Conservation (phyloP, 2,797 vertebrate genomes). For the Columba guinea region DNA sequence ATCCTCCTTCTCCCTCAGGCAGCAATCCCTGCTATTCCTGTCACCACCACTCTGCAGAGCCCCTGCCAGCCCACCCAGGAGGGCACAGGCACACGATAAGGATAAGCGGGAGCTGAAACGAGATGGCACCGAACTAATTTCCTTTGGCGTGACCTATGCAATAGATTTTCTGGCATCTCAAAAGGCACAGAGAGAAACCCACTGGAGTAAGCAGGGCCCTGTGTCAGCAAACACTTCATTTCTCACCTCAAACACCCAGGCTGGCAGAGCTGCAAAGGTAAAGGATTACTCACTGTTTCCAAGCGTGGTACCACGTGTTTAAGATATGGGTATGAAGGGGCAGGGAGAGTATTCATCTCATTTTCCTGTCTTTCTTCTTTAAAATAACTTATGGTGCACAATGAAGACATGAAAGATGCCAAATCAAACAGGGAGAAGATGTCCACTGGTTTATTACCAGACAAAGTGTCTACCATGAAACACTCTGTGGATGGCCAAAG, state of each 20-base stretch:
- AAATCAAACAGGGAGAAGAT: neutral
- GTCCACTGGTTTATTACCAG: neutral
- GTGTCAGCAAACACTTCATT: constrained; percentile 23
- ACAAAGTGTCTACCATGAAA: neutral
- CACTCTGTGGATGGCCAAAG: neutral
- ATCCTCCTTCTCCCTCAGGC: neutral
- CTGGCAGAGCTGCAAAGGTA: neutral
- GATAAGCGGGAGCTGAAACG: constrained; percentile 21
- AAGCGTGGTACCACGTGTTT: neutral
- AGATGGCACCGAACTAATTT: constrained; percentile 30
- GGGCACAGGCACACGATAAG: constrained; percentile 38
- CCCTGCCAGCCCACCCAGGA: neutral
- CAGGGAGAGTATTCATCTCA: neutral
- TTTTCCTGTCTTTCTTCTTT: neutral
- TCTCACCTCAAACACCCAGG: neutral
- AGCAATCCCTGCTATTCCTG: neutral
- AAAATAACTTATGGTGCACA: neutral
- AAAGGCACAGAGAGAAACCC: constrained; percentile 17
- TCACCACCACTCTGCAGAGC: neutral
- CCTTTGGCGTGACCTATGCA: constrained; percentile 6
- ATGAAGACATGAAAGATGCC: neutral
- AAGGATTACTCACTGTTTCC: constrained; percentile 37
- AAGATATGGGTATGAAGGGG: neutral
- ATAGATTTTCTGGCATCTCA: constrained; percentile 25
- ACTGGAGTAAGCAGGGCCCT: neutral